Percentiles rank a stretch among this genome's conserved stretches.
phyloP scores from a whole-genome alignment of 2,888 invertebrate species.

The Drosophila mercatorum region DNA sequence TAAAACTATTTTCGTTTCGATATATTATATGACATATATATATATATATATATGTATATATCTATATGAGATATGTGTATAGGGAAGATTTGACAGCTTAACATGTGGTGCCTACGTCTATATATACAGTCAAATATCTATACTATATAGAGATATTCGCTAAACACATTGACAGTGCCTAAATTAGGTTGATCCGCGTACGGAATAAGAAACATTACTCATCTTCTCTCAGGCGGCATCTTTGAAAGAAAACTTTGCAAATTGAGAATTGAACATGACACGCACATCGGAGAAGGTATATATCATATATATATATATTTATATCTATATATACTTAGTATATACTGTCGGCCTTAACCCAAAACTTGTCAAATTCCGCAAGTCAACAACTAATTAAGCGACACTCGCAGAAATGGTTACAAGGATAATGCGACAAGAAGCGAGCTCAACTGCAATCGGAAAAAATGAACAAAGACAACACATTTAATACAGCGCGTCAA shows the following conservation, averaged over 20 bases:
- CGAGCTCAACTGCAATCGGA: conserved; percentile 18
- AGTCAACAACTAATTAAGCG: conserved; percentile 27
- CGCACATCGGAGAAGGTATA: conserved; percentile 3
- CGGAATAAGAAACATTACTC: conserved; percentile 48
- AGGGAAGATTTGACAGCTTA: conserved; percentile 36
- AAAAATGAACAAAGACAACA: conserved; percentile 4
- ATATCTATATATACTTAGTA: neutral
- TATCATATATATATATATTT: too few species aligned
- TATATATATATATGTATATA: neutral
- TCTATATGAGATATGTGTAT: conserved; percentile 7
- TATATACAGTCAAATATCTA: neutral
- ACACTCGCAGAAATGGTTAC: conserved; percentile 44
- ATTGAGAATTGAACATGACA: conserved; percentile 44
- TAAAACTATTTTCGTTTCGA: conserved; percentile 28
- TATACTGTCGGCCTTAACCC: conserved; percentile 43
- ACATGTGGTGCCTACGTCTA: conserved; percentile 20
- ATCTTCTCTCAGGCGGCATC: conserved; percentile 22
- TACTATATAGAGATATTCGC: conserved; percentile 34
- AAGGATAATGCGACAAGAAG: conserved; percentile 41
- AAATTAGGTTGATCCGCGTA: conserved; percentile 66
- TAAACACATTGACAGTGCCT: conserved; percentile 58
- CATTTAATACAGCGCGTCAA: conserved; percentile 4
- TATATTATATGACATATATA: conserved; percentile 9
- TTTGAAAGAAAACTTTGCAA: conserved; percentile 21
- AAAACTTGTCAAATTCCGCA: conserved; percentile 27